phyloP scores from a whole-genome alignment of 2,113 vertebrate species.

The Cisticola juncidis region DNA sequence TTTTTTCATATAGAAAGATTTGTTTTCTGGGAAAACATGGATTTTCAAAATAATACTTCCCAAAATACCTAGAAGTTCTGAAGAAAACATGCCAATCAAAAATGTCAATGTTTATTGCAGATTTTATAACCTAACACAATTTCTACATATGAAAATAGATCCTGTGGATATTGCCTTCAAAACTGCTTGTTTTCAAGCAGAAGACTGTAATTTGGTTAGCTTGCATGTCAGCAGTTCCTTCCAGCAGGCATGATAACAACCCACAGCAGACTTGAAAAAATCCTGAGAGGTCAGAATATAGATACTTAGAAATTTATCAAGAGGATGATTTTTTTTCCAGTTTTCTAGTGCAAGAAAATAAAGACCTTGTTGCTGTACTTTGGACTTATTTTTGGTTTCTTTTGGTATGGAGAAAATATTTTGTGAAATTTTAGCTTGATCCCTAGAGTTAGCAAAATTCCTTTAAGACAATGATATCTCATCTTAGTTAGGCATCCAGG shows the following conservation, averaged over 20 bases:
- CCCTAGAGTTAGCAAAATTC: neutral
- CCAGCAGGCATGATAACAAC: neutral
- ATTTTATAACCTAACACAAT: neutral
- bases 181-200: neutral
- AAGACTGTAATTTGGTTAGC: neutral
- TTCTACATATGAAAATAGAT: neutral
- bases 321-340: no score
- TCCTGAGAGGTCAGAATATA: neutral
- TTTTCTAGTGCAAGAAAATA: neutral
- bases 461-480: neutral
- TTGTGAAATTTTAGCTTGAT: neutral
- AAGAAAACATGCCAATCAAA: constrained; percentile 12
- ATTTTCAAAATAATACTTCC: neutral
- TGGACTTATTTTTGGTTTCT: neutral
- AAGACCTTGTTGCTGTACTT: neutral
- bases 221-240: neutral
- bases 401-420: neutral
- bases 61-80: neutral
- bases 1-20: neutral
- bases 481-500: neutral
- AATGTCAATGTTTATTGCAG: neutral
- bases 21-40: neutral
- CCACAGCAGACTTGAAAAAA: neutral
- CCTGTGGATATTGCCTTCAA: neutral
- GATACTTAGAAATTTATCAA: neutral